Conservation (phyloP, 2,797 vertebrate species). For the Acestrorhynchus altus region DNA sequence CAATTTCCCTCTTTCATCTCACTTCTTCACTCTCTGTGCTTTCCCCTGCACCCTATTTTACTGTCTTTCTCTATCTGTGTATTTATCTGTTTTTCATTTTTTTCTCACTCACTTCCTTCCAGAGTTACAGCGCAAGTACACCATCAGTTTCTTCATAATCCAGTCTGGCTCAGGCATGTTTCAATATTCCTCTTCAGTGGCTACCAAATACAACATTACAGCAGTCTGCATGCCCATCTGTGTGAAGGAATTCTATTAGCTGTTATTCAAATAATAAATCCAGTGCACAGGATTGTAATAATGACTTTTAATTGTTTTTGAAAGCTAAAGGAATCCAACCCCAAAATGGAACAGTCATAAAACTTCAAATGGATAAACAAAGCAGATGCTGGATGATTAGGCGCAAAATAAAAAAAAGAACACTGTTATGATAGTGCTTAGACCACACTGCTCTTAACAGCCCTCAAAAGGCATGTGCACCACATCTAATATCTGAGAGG, state of each 20-base stretch:
- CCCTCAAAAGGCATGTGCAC: conserved; percentile 37
- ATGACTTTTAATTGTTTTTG: neutral
- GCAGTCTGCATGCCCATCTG: conserved; percentile 23
- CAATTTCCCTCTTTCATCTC: conserved; percentile 36
- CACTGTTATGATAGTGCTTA: conserved; percentile 28
- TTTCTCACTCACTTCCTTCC: conserved; percentile 9
- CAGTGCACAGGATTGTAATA: neutral
- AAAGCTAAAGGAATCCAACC: neutral
- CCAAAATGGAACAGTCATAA: conserved; percentile 7
- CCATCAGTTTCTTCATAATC: conserved; percentile 39
- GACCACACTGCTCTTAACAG: conserved; percentile 19
- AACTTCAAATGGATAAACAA: neutral
- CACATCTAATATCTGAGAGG: conserved; percentile 46
- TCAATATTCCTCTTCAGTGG: conserved; percentile 37
- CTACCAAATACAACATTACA: conserved; percentile 22
- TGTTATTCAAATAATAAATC: conserved; percentile 25
- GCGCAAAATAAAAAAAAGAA: conserved; percentile 22
- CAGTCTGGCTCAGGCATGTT: conserved; percentile 39
- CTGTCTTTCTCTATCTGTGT: conserved; percentile 21
- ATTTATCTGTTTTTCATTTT: conserved; percentile 1
- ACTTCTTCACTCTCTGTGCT: conserved; percentile 25
- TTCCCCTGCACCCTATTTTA: conserved; percentile 13
- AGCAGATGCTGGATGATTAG: conserved; percentile 1
- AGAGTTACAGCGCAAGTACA: conserved; percentile 22
- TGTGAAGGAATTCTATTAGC: conserved; percentile 9